A percentile compares a stretch with the other conserved stretches of the same genome.
phyloP scores from a whole-genome alignment of 2,113 vertebrate genomes.

The Mus spicilegus region DNA sequence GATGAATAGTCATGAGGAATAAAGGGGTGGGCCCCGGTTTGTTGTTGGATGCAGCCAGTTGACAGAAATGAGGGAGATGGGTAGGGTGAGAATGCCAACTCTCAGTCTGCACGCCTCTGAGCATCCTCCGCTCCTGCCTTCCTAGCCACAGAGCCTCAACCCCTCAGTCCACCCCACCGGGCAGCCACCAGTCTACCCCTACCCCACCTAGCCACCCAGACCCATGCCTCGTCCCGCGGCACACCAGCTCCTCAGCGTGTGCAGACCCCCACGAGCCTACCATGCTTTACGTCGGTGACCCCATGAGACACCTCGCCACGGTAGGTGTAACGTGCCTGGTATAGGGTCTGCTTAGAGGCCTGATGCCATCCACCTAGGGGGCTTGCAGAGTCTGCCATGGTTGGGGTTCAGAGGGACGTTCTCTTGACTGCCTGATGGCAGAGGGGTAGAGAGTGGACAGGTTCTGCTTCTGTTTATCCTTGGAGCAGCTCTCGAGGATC shows the following conservation, averaged over 20 bases:
- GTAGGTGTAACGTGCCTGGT: constrained; percentile 87
- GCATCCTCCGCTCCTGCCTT: constrained; percentile 74
- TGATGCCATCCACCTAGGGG: background rate
- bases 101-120: constrained; percentile 70
- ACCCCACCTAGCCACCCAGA: constrained; percentile 45
- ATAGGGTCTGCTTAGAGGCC: accelerated
- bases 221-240: constrained; percentile 86
- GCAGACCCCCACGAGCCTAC: constrained; percentile 82
- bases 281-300: constrained; percentile 93
- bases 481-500: constrained; percentile 30
- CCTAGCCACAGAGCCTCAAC: background rate
- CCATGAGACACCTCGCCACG: constrained; percentile 89
- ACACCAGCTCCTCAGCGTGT: constrained; percentile 73
- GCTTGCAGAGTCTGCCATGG: accelerated
- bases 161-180: background rate
- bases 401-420: background rate
- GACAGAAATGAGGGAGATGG: constrained; percentile 90
- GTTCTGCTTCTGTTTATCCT: background rate
- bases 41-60: constrained; percentile 95
- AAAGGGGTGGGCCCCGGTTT: constrained; percentile 90
- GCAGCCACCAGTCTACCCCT: background rate
- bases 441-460: background rate
- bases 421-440: background rate
- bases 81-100: constrained; percentile 83
- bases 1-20: constrained; percentile 95